Evolutionary conservation across 2,888 invertebrate species (phyloP).

Genomic region (Auanema freiburgensis): DNA sequence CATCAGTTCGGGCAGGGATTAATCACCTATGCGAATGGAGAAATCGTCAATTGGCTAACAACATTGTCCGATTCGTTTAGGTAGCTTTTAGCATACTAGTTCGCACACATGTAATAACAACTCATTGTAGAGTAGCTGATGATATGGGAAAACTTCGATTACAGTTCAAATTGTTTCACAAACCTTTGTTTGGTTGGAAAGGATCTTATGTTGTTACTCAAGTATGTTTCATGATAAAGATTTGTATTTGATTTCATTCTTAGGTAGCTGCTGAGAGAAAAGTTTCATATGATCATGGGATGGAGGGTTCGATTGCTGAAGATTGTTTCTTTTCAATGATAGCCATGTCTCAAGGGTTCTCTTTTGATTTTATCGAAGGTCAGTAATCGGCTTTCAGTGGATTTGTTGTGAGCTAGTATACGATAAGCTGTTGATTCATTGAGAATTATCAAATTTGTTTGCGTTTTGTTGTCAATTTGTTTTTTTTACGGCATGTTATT

Average conservation of each 20-base stretch:
- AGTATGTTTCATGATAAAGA: conserved; percentile 67
- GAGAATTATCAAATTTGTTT: conserved; percentile 3
- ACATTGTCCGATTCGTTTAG: conserved; percentile 83
- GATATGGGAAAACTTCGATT: conserved; percentile 94
- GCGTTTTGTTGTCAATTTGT: conserved; percentile 1
- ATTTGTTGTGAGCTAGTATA: background rate
- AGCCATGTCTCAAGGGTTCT: conserved; percentile 84
- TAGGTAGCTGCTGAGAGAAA: conserved; percentile 78
- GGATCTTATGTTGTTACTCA: conserved; percentile 95
- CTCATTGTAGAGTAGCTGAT: conserved; percentile 83
- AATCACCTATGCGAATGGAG: conserved; percentile 83
- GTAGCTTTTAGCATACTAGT: conserved; percentile 22
- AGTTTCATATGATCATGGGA: conserved; percentile 92
- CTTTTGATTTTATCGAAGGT: conserved; percentile 89
- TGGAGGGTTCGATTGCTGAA: conserved; percentile 95
- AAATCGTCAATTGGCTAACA: conserved; percentile 91
- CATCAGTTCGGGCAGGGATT: conserved; percentile 88
- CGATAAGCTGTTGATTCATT: background rate
- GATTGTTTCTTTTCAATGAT: conserved; percentile 97
- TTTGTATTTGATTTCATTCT: background rate
- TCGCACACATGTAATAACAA: conserved; percentile 1
- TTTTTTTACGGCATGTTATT: background rate
- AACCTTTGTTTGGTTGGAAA: conserved; percentile 95
- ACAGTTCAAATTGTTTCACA: conserved; percentile 89
- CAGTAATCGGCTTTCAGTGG: background rate